Percentiles rank a stretch among this genome's conserved stretches.
These are phyloP conservation scores for Conistra vaccinii DNA, from an alignment of 2,888 invertebrate species.

Conservation along the genomic window DNA sequence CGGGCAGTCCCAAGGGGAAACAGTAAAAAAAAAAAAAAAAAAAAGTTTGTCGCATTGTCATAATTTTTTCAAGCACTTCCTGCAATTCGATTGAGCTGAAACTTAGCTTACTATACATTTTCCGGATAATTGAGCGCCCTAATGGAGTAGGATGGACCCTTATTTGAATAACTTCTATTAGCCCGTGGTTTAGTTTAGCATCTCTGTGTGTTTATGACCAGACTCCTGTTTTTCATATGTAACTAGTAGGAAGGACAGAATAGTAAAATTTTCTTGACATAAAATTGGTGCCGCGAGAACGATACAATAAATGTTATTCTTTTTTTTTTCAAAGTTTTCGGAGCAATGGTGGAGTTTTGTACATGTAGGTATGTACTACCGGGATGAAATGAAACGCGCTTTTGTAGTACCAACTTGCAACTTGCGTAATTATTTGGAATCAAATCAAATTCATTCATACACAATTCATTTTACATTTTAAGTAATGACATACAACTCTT, in stretches of 20 bases:
- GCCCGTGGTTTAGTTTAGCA: background rate
- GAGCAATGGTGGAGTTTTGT: background rate
- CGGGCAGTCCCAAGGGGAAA: no score
- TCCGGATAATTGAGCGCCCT: background rate
- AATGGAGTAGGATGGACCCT: background rate
- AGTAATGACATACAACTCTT: no score
- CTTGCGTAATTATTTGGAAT: no score
- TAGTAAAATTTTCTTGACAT: background rate
- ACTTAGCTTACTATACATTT: no score
- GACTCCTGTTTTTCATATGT: background rate
- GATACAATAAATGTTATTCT: background rate
- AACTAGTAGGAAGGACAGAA: no score
- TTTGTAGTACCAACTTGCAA: no score
- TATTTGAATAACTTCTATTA: conserved; percentile 5
- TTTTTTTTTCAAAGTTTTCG: background rate
- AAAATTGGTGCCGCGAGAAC: background rate
- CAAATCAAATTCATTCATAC: no score
- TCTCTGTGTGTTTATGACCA: background rate
- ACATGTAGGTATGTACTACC: background rate
- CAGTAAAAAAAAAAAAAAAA: no score
- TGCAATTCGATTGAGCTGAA: no score
- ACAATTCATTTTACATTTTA: background rate
- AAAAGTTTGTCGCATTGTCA: no score
- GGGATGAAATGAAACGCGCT: no score
- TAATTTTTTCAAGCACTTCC: no score